Evolutionary conservation across 2,888 invertebrate genomes (phyloP).

Genomic region (Thereva unica): DNA sequence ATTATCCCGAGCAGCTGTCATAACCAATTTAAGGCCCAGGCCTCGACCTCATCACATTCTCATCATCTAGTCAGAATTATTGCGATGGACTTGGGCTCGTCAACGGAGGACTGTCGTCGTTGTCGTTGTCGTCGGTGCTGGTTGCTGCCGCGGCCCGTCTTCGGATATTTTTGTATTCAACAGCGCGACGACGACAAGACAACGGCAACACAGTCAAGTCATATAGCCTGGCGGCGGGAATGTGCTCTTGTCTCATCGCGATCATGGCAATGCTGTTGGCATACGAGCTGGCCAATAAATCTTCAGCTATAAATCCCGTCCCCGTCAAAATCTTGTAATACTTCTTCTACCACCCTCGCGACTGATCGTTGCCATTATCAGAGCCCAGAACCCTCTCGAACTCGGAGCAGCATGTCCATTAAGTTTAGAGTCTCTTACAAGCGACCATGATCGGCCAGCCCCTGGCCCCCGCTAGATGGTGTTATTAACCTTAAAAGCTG

Average conservation of each 20-base stretch:
- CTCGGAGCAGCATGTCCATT: slow-evolving; percentile 22
- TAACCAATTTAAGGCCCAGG: slow-evolving; percentile 49
- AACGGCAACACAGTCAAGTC: not conserved
- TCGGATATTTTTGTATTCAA: slow-evolving; percentile 23
- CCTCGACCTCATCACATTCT: slow-evolving; percentile 42
- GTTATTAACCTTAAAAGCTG: slow-evolving; percentile 34
- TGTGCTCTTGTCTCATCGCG: slow-evolving; percentile 5
- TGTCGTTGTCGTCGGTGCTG: too few species aligned
- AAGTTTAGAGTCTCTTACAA: slow-evolving; percentile 7
- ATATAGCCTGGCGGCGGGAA: not conserved
- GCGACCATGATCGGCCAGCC: too few species aligned
- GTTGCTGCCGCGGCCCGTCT: not conserved
- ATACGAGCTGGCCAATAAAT: slow-evolving; percentile 23
- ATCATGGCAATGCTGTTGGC: slow-evolving; percentile 16
- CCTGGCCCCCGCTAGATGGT: slow-evolving; percentile 12
- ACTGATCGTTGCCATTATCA: not conserved
- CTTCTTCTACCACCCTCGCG: slow-evolving; percentile 12
- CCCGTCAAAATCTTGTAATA: slow-evolving; percentile 31
- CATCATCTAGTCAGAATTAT: slow-evolving; percentile 18
- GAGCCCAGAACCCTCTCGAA: not conserved
- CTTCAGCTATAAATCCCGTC: slow-evolving; percentile 35
- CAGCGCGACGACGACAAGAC: not conserved
- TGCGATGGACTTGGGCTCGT: not conserved
- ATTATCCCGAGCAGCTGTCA: slow-evolving; percentile 56
- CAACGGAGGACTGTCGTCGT: too few species aligned